Conservation (phyloP, 2,113 vertebrate species). For the Oenanthe oenanthe region DNA sequence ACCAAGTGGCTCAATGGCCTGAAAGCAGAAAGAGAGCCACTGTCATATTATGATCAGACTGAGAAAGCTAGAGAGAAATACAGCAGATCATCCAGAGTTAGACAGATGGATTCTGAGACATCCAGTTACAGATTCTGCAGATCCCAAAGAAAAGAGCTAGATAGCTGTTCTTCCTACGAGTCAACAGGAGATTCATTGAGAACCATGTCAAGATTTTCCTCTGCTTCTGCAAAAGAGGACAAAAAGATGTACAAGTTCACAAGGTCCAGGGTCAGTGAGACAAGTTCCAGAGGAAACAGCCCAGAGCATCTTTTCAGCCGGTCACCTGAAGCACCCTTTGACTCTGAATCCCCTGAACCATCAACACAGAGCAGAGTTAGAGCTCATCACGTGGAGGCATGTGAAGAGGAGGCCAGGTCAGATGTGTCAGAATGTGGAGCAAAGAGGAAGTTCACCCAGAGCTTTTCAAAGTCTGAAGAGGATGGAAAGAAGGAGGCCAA, state of each 20-base stretch:
- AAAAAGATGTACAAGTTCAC: constrained; percentile 65
- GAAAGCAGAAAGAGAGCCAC: constrained; percentile 76
- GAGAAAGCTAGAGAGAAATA: constrained; percentile 73
- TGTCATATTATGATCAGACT: constrained; percentile 42
- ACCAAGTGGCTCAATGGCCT: constrained; percentile 87
- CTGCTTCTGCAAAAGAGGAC: constrained; percentile 67
- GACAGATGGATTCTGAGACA: constrained; percentile 68
- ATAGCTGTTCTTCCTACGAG: constrained; percentile 55
- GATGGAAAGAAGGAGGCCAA: constrained; percentile 72
- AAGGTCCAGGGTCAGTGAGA: constrained; percentile 68
- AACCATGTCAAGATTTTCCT: constrained; percentile 73
- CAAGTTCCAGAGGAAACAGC: constrained; percentile 62
- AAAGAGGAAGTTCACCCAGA: constrained; percentile 81
- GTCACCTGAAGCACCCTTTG: constrained; percentile 57
- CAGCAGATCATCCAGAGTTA: constrained; percentile 66
- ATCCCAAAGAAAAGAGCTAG: constrained; percentile 69
- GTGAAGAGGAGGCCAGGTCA: constrained; percentile 69
- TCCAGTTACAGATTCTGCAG: constrained; percentile 82
- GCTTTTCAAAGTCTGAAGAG: constrained; percentile 74
- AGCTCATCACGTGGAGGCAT: constrained; percentile 52
- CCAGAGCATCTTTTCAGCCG: constrained; percentile 70
- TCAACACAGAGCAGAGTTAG: constrained; percentile 38
- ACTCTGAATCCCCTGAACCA: constrained; percentile 65
- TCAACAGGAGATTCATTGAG: constrained; percentile 67
- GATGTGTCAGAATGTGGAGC: constrained; percentile 73